A percentile compares a stretch with the other conserved stretches of the same genome.
These are phyloP conservation scores for Muscina levida DNA, from an alignment of 2,888 invertebrate genomes.

Conservation along the genomic window DNA sequence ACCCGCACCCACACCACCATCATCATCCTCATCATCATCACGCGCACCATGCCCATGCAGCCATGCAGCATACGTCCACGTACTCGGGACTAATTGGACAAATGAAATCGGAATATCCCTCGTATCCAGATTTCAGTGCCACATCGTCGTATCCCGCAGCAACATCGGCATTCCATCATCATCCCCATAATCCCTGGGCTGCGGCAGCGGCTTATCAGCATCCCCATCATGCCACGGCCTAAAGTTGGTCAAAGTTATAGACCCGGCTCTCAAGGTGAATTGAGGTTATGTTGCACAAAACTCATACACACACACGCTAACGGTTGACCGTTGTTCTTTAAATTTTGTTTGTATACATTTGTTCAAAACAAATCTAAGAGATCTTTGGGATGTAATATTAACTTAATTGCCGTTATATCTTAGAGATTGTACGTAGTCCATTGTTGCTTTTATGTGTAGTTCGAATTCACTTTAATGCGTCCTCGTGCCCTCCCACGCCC, in stretches of 20 bases:
- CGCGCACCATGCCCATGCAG: slow-evolving; percentile 46
- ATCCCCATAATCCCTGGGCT: slow-evolving; percentile 74
- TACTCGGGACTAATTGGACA: slow-evolving; percentile 70
- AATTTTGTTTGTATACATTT: neutral
- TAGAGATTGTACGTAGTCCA: slow-evolving; percentile 30
- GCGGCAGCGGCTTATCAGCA: slow-evolving; percentile 73
- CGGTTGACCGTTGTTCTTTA: slow-evolving; percentile 41
- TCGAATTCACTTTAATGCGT: neutral
- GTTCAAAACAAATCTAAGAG: slow-evolving; percentile 17
- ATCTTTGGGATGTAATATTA: slow-evolving; percentile 21
- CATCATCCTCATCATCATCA: slow-evolving; percentile 37
- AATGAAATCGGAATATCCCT: slow-evolving; percentile 75
- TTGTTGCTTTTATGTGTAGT: slow-evolving; percentile 59
- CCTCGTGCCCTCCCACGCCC: neutral
- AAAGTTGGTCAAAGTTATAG: too few relatives aligned
- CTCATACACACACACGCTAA: neutral
- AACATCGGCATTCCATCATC: slow-evolving; percentile 65
- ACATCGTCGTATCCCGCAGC: slow-evolving; percentile 69
- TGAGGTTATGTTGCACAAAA: neutral
- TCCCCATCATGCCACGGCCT: slow-evolving; percentile 73
- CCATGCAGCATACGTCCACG: slow-evolving; percentile 54
- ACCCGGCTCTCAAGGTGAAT: neutral
- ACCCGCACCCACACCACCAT: slow-evolving; percentile 48
- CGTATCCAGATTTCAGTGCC: slow-evolving; percentile 72
- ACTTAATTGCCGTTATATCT: slow-evolving; percentile 8